Conservation (phyloP, 1,140 invertebrate species). For the Bradysia coprophila region DNA sequence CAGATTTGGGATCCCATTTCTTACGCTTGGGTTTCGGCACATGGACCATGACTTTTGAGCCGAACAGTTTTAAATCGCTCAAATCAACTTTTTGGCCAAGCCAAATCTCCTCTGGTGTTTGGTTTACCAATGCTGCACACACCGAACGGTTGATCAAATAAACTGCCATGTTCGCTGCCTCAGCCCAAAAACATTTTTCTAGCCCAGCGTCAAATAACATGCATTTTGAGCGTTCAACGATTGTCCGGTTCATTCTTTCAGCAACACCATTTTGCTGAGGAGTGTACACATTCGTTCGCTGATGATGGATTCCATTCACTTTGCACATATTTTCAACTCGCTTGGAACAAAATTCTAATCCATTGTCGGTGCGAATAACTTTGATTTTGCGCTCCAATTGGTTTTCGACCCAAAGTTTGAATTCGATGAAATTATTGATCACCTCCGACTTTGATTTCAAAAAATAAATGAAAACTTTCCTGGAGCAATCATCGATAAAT, state of each 20-base stretch:
- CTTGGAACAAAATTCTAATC: constrained; percentile 24
- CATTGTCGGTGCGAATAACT: constrained; percentile 18
- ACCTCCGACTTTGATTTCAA: constrained; percentile 12
- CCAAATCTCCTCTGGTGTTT: constrained; percentile 11
- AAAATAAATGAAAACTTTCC: constrained; percentile 23
- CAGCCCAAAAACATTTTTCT: constrained; percentile 19
- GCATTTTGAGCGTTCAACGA: constrained; percentile 14
- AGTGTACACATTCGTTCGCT: constrained; percentile 6
- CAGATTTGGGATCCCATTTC: constrained; percentile 14
- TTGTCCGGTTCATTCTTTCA: constrained; percentile 6
- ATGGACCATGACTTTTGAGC: constrained; percentile 14
- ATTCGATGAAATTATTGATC: constrained; percentile 13
- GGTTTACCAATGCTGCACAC: constrained; percentile 6
- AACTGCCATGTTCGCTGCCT: constrained; percentile 21
- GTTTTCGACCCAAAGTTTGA: constrained; percentile 8
- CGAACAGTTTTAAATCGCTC: constrained; percentile 12
- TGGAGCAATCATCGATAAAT: constrained; percentile 22
- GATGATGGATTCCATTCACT: constrained; percentile 5
- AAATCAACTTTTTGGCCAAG: constrained; percentile 8
- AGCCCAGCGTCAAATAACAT: constrained; percentile 8
- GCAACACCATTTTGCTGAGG: constrained; percentile 8
- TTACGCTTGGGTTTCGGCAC: constrained; percentile 16
- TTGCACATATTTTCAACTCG: constrained; percentile 3
- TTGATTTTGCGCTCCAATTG: constrained; percentile 11
- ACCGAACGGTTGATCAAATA: constrained; percentile 18